These are phyloP conservation scores for Gymnothorax reevesii DNA, from an alignment of 2,797 vertebrate genomes.

Conservation along the genomic window DNA sequence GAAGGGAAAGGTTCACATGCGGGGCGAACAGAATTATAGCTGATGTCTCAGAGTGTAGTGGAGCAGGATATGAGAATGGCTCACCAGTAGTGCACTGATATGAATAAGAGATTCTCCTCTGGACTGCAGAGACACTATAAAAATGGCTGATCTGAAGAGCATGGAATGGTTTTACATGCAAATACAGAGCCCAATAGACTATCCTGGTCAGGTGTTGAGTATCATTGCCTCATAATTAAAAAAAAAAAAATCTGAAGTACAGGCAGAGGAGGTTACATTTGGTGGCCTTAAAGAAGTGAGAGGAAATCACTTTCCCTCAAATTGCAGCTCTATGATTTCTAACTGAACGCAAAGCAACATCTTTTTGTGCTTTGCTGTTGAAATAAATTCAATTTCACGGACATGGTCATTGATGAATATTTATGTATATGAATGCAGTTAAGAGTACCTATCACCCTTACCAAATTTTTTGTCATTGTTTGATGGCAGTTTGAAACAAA, in stretches of 20 bases:
- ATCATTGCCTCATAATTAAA: slow-evolving; percentile 60
- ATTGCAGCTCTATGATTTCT: slow-evolving; percentile 77
- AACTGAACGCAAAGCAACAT: slow-evolving; percentile 70
- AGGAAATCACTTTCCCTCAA: slow-evolving; percentile 77
- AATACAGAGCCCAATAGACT: too few species aligned
- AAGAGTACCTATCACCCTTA: slow-evolving; percentile 41
- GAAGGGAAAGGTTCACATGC: too few species aligned
- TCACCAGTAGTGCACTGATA: neutral
- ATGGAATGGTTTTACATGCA: too few species aligned
- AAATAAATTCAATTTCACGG: slow-evolving; percentile 74
- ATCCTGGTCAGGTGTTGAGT: neutral
- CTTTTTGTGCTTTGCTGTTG: slow-evolving; percentile 73
- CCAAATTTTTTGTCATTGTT: too few species aligned
- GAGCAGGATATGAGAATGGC: neutral
- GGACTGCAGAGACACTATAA: too few species aligned
- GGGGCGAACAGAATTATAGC: too few species aligned
- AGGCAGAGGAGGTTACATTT: slow-evolving; percentile 42
- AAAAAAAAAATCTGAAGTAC: slow-evolving; percentile 59
- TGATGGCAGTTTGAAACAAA: too few species aligned
- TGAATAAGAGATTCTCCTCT: too few species aligned
- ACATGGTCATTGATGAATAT: slow-evolving; percentile 71
- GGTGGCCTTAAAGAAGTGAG: slow-evolving; percentile 49
- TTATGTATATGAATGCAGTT: slow-evolving; percentile 81
- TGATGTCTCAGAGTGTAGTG: too few species aligned
- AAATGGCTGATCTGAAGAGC: too few species aligned